A percentile compares a stretch with the other conserved stretches of the same genome.
These are phyloP conservation scores for Syndactyla subalaris DNA, from an alignment of 2,797 vertebrate species.

Conservation along the genomic window DNA sequence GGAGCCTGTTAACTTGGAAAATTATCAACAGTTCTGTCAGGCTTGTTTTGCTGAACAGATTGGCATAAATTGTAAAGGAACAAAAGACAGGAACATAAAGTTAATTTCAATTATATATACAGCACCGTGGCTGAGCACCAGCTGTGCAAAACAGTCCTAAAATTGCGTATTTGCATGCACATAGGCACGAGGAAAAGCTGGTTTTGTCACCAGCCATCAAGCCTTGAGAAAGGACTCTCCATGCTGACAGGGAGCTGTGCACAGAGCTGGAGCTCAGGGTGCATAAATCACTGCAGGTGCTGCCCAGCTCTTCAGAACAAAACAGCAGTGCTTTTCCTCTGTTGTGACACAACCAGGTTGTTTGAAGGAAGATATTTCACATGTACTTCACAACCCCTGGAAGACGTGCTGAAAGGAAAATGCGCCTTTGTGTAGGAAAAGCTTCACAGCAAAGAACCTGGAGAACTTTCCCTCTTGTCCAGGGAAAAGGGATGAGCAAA, in stretches of 20 bases:
- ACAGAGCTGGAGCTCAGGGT: background rate
- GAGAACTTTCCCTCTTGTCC: background rate
- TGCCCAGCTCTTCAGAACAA: background rate
- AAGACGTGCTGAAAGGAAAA: background rate
- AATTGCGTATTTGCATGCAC: background rate
- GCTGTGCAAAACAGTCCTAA: background rate
- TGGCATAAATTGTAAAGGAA: background rate
- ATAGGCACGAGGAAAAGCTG: background rate
- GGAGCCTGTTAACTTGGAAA: background rate
- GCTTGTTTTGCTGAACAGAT: background rate
- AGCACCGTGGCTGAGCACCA: background rate
- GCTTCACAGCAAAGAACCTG: background rate
- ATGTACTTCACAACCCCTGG: background rate
- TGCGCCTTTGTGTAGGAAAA: background rate
- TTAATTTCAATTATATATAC: background rate
- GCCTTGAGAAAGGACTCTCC: background rate
- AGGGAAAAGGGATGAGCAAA: background rate
- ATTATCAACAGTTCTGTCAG: background rate
- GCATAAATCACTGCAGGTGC: fast-evolving
- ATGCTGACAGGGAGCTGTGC: background rate
- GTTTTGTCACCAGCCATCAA: background rate
- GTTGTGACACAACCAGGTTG: background rate
- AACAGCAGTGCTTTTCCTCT: background rate
- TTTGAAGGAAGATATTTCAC: background rate
- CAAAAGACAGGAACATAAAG: background rate